Conservation (phyloP, 2,888 invertebrate genomes). For the Platycheirus rosarum region DNA sequence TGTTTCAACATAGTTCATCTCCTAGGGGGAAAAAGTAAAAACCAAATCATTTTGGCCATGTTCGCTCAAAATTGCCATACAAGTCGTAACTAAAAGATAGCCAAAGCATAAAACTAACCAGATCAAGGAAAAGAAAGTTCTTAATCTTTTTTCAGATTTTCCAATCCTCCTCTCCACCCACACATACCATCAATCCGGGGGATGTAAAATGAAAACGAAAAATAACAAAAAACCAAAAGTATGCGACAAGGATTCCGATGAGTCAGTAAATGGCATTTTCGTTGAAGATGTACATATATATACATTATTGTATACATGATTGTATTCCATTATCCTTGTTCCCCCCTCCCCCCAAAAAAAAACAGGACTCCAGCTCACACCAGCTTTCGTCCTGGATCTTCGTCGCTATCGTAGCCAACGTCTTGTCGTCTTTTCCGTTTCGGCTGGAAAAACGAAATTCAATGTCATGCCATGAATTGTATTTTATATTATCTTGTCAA, state of each 20-base stretch:
- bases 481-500: constrained; percentile 25
- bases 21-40: constrained; percentile 29
- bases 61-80: constrained; percentile 43
- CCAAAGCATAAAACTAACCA: constrained; percentile 37
- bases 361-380: neutral
- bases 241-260: constrained; percentile 66
- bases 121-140: constrained; percentile 11
- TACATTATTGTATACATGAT: neutral
- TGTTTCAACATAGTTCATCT: constrained; percentile 56
- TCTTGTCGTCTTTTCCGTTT: constrained; percentile 1
- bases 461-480: constrained; percentile 65
- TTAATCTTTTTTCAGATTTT: constrained; percentile 16
- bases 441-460: constrained; percentile 50
- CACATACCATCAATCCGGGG: constrained; percentile 17
- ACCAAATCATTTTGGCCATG: constrained; percentile 38
- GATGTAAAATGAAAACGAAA: constrained; percentile 58
- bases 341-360: neutral
- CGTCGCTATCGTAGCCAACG: neutral
- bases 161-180: constrained; percentile 18
- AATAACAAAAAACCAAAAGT: constrained; percentile 46
- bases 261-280: constrained; percentile 63
- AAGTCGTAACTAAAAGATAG: constrained; percentile 39
- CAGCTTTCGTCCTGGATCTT: constrained; percentile 2
- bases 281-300: constrained; percentile 10
- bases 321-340: constrained; percentile 55